Base-by-base conservation (phyloP, 2,797 vertebrate species). In the Nyctibius grandis region DNA sequence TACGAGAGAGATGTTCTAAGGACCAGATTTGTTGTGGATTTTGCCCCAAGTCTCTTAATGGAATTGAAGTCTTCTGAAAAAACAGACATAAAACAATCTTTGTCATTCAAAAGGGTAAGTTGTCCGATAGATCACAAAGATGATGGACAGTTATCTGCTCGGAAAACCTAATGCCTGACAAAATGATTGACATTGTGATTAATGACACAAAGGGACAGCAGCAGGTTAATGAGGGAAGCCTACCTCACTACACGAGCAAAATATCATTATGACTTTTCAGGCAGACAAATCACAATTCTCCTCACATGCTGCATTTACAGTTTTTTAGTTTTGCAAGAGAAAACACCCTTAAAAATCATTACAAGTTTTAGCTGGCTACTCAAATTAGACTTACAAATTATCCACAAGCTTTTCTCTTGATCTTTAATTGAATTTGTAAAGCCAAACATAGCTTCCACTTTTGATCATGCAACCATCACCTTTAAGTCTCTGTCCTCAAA, bases 81-180 rank as follows among this genome's bases (percentile, higher is more conserved):
- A 18, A 7, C 5, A 31, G 25, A 19, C 0, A 0, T 65, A 74
- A 93, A 90, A 29, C 70, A 69, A 73, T 84, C 73, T 70, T 54
- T 88, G 73, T 81, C 70, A 88, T 85, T 87, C 80, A 45, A 86
- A 94, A 93, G 61, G 53, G 63, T 31, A 72, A 60, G 14, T 38
- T 31, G 34, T 42, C 76, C 48, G 83, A 78, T 22, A 26, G 68
- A 65, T 14, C 75, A 69, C 33, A 53, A 36, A 51, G 65, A 57
- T 84, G 91, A 95, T 40, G 61, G 95, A 80, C 89, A 76, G 73
- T 69, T 80, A 73, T 81, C 36, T 83, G 18, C 88, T 67, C 22
- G 25, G 78, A 69, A 92, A 89, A 45, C 10, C 72, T 84, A 85
- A 47, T 48, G 84, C 18, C 88, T 96, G 94, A 59, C 88, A 84